A percentile compares a stretch with the other conserved stretches of the same genome.
These are phyloP conservation scores for Typhlomys cinereus DNA, from an alignment of 2,113 vertebrate genomes.

Conservation along the genomic window DNA sequence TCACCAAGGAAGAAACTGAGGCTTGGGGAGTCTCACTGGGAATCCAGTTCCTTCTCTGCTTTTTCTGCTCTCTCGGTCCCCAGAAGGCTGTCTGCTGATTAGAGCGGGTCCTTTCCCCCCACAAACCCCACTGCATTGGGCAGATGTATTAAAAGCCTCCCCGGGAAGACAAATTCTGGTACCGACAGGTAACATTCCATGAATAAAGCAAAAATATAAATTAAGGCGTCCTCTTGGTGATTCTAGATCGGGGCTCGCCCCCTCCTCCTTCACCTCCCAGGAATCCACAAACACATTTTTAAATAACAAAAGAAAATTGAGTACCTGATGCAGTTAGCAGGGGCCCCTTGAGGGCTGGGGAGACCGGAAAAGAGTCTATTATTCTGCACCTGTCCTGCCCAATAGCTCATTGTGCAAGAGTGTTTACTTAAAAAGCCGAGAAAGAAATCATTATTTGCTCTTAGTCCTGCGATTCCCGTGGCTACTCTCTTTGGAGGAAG, in stretches of 20 bases:
- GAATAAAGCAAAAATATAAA: constrained; percentile 79
- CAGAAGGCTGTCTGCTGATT: not conserved
- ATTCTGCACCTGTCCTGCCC: constrained; percentile 73
- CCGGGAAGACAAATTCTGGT: constrained; percentile 49
- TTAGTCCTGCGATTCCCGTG: constrained; percentile 61
- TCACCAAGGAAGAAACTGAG: constrained; percentile 48
- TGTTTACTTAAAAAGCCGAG: constrained; percentile 75
- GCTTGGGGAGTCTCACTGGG: not conserved
- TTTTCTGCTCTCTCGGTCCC: not conserved
- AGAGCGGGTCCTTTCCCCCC: not conserved
- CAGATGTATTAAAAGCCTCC: constrained; percentile 68
- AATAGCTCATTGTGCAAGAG: constrained; percentile 63
- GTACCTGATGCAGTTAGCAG: constrained; percentile 58
- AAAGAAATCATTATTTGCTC: constrained; percentile 77
- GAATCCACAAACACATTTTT: constrained; percentile 76
- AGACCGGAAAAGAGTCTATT: constrained; percentile 66
- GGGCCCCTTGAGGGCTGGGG: constrained; percentile 20
- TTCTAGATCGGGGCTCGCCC: constrained; percentile 16
- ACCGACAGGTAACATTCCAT: constrained; percentile 69
- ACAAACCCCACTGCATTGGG: constrained; percentile 28
- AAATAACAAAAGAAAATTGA: constrained; percentile 78
- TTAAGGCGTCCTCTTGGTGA: constrained; percentile 66
- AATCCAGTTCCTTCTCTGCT: not conserved
- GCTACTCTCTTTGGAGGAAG: constrained; percentile 73
- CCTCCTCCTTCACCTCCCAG: constrained; percentile 35